A percentile compares a stretch with the other conserved stretches of the same genome.
phyloP scores from a whole-genome alignment of 2,113 vertebrate species.

The Pseudois nayaur region DNA sequence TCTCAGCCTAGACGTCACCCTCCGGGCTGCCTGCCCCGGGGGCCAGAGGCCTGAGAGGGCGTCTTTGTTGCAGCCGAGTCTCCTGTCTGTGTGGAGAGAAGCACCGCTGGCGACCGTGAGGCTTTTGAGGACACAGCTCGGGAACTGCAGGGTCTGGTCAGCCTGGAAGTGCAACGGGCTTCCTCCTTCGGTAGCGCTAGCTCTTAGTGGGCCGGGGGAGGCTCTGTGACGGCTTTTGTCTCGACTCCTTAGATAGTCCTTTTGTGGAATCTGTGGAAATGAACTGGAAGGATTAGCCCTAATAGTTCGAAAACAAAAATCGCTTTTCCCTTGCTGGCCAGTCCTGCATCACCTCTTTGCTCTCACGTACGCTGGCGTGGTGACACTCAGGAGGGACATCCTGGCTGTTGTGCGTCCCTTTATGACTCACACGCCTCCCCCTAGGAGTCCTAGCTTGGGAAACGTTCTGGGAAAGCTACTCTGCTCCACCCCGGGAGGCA shows the following conservation, averaged over 20 bases:
- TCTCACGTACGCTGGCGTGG: not conserved
- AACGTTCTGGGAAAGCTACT: not conserved
- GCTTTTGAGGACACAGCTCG: not conserved
- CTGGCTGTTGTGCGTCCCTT: not conserved
- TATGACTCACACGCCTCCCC: not conserved
- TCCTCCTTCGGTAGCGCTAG: fast-evolving
- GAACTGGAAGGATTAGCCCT: not conserved
- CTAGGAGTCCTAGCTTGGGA: not conserved
- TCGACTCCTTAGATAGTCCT: not conserved
- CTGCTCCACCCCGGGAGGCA: not conserved
- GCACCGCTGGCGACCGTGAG: not conserved
- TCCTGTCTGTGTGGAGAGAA: not conserved
- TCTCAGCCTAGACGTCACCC: not conserved
- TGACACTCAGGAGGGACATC: not conserved
- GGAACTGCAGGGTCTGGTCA: not conserved
- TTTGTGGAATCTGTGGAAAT: not conserved
- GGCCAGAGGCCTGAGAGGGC: not conserved
- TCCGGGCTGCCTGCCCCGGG: not conserved
- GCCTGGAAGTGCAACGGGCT: fast-evolving
- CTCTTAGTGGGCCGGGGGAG: not conserved
- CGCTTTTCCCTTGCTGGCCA: not conserved
- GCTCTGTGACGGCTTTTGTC: not conserved
- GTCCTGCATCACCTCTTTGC: not conserved
- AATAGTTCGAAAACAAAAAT: not conserved
- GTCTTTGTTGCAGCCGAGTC: fast-evolving